Evolutionary conservation across 2,797 vertebrate genomes (phyloP), one percentile per base, ranked within the genome.

Genomic region (Acridotheres tristis): DNA sequence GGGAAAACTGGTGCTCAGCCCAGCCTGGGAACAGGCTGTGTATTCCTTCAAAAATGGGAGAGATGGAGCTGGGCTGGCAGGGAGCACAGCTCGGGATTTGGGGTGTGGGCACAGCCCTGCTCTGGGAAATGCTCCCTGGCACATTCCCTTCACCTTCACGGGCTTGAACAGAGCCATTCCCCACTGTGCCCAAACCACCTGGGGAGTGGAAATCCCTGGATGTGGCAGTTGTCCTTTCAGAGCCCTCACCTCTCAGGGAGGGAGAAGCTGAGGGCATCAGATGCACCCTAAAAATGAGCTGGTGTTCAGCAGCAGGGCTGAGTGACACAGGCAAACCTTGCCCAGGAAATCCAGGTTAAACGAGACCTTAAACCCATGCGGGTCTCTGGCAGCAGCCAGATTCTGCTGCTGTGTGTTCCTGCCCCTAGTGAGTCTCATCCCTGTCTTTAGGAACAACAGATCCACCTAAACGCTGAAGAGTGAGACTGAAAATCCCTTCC

Each of bases 71-170:
- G 75, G 89, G 84, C 71, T 87, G 88, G 19, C 16, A 25, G 79
- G 45, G 73, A 48, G 51, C 5, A 0, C 19, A 25, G 58, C 45
- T 36, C 11, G 5, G 45, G 71, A 11, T 59, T 6, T 0, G 3
- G 51, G 54, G 25, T 0, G 6, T 11, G 42, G 69, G 77, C 53
- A 78, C 47, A 76, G 45, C 48, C 16, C 40, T n/a, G 90, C 63
- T 27, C 43, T 4, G 11, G 29, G 32, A 18, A 48, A 77, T 9
- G 45, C 23, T 32, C 29, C 7, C 51, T 5, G 9, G 27, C 3
- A 1, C 20, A 0, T 45, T 32, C 25, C 43, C 58, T 19, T 50
- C 0, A 2, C 16, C 66, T 45, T 27, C 27, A 1, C 0, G 2
- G 67, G 17, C 9, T 69, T 1, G 5, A 21, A 7, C 23, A n/a